A percentile compares a stretch with the other conserved stretches of the same genome.
Evolutionary conservation across 2,113 vertebrate genomes (phyloP).

Genomic region (Pampusana beccarii): DNA sequence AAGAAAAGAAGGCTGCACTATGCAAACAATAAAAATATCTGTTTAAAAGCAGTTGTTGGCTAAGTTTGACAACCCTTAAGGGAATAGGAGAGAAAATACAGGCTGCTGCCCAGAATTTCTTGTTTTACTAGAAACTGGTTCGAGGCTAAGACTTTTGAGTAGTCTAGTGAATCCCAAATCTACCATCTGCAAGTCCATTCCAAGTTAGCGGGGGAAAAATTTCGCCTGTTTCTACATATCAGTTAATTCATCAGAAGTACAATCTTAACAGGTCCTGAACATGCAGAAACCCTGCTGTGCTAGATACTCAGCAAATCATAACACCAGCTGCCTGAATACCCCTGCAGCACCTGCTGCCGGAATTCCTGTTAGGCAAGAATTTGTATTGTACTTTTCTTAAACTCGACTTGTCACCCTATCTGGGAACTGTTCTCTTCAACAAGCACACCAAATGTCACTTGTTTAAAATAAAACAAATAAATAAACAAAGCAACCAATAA

Average conservation of each 20-base stretch:
- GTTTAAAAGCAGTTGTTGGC: slow-evolving; percentile 20
- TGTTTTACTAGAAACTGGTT: background rate
- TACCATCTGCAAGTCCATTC: background rate
- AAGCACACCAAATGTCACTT: background rate
- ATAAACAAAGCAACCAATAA: background rate
- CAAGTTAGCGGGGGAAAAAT: background rate
- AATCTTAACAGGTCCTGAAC: background rate
- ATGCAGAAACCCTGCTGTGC: background rate
- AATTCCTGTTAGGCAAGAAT: background rate
- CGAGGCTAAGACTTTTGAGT: background rate
- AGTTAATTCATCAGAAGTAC: background rate
- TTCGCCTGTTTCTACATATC: background rate
- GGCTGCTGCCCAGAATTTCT: background rate
- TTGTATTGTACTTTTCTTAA: background rate
- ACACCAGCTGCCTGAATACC: background rate
- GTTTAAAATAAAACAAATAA: background rate
- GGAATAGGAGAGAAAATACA: background rate
- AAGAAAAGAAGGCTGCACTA: background rate
- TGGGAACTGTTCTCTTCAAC: background rate
- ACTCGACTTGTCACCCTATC: background rate
- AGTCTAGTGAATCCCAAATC: background rate
- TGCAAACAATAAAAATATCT: background rate
- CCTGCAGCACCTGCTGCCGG: background rate
- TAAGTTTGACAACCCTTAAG: background rate
- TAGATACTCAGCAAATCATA: background rate